phyloP scores from a whole-genome alignment of 2,113 vertebrate species.

The Bos indicus region DNA sequence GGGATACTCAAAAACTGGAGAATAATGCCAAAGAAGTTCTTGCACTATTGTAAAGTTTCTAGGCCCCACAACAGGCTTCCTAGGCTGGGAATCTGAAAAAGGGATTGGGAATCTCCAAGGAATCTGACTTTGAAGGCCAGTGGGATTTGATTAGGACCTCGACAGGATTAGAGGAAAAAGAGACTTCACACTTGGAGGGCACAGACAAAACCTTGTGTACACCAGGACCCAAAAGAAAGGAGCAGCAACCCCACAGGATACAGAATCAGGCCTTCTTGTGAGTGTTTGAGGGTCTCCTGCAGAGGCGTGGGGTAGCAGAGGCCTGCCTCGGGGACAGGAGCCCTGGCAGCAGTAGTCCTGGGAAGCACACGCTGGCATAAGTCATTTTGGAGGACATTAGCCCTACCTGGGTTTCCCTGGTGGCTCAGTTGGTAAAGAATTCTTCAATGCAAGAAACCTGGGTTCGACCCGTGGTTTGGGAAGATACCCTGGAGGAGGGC shows the following conservation, averaged over 20 bases:
- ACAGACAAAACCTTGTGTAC: background rate
- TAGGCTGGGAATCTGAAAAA: background rate
- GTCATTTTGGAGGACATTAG: background rate
- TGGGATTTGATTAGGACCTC: background rate
- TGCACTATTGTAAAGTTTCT: background rate
- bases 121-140: background rate
- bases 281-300: background rate
- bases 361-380: background rate
- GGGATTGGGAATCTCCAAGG: background rate
- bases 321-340: background rate
- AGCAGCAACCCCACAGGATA: background rate
- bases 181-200: background rate
- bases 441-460: no score
- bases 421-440: no score
- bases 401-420: no score
- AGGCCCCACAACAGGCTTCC: background rate
- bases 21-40: background rate
- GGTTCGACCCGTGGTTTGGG: no score
- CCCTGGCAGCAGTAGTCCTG: background rate
- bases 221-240: background rate
- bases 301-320: background rate
- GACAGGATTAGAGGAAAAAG: background rate
- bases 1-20: background rate
- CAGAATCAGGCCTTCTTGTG: background rate
- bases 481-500: no score